Percentiles rank a stretch among this genome's conserved stretches.
phyloP scores from a whole-genome alignment of 1,140 invertebrate genomes.

The Meloidogyne floridensis region DNA sequence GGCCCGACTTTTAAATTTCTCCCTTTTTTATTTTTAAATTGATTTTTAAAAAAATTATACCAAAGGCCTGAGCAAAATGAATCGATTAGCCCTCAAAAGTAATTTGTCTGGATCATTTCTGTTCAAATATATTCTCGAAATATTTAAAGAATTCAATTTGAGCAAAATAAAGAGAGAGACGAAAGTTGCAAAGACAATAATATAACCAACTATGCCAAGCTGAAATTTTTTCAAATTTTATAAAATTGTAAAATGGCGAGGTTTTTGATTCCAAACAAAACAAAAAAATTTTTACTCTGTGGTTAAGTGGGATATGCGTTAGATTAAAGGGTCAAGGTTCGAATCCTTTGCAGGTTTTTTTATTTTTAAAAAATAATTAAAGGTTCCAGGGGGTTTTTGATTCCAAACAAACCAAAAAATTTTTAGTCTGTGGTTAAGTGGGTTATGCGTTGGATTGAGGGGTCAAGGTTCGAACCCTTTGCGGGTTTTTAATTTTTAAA shows the following conservation, averaged over 20 bases:
- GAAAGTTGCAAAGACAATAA: background rate
- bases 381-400: background rate
- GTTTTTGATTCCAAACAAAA: background rate
- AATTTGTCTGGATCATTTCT: background rate
- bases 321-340: background rate
- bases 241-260: background rate
- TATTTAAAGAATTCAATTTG: background rate
- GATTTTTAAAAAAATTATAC: background rate
- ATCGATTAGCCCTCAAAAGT: slow-evolving; percentile 5
- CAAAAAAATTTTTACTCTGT: background rate
- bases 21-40: no score
- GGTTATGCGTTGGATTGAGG: background rate
- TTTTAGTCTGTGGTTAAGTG: background rate
- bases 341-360: background rate
- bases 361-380: background rate
- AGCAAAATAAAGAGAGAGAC: background rate
- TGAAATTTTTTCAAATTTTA: background rate
- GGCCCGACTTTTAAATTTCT: no score
- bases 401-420: background rate
- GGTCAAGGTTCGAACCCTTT: background rate
- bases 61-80: background rate
- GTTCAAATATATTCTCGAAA: slow-evolving; percentile 13
- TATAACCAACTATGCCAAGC: slow-evolving; percentile 14
- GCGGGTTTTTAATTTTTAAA: background rate
- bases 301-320: background rate